Base-by-base conservation (phyloP, 2,797 vertebrate species). In the Heteromormyrus szaboi region DNA sequence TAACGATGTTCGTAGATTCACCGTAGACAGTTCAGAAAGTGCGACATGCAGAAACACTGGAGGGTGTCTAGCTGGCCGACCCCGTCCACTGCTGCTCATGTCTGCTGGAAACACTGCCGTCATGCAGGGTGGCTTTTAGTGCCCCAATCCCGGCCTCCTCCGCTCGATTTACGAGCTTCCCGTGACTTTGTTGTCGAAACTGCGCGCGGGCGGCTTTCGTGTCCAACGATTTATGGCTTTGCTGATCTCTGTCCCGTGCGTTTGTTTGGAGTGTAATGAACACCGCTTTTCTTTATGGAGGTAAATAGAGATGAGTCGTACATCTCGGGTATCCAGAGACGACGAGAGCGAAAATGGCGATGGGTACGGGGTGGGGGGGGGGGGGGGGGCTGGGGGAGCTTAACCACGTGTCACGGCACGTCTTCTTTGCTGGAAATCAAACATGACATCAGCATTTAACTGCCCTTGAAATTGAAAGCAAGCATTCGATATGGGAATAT, bases 291-390 rank as follows among this genome's bases (percentile, higher is more conserved):
- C 72, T 29, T 79, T 41, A 25, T 92, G 95, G 90, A 93, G 91
- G 91, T 91, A 88, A 89, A 29, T 93, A 93, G 85, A 88, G 87
- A 88, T 72, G 90, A 89, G 91, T 91, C 92, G 89, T 76, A 29
- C 86, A 79, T 90, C 92, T 87, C 90, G 89, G 88, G 89, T 88
- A 92, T 89, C 91, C 72, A 91, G 88, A 89, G 90, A 90, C 90
- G 93, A 89, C 46, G 22, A 11, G 59, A 62, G 62, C 1, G 29
- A 33, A 33, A 59, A 92, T 92, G 94, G 91, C 91, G 90, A 54
- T 93, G 91, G 37, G 72, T 87, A 85, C 81, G 19, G 19, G 17
- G 17, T 4, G 53, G 4, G 53, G 17, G 92, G 41, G 41, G 17
- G 4, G 4, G 53, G 4, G 53, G 53, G 93, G 37, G 37, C 37